phyloP scores from a whole-genome alignment of 2,888 invertebrate genomes.

The Drosophila merina region DNA sequence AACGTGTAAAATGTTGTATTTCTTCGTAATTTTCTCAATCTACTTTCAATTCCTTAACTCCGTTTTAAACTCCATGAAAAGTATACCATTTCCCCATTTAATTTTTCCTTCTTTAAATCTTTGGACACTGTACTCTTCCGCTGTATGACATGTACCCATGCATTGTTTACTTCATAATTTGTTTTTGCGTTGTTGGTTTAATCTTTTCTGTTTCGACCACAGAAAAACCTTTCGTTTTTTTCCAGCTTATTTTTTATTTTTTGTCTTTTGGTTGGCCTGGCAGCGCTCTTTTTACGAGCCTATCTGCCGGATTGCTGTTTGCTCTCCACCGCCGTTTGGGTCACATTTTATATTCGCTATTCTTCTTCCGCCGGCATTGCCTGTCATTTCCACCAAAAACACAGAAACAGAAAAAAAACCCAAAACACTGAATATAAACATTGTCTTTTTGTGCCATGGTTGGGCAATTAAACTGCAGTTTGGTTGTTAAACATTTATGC shows the following conservation, averaged over 20 bases:
- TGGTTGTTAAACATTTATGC: slow-evolving; percentile 70
- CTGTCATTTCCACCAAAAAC: slow-evolving; percentile 52
- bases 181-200: slow-evolving; percentile 38
- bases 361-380: slow-evolving; percentile 52
- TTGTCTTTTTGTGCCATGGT: slow-evolving; percentile 41
- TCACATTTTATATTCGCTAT: slow-evolving; percentile 44
- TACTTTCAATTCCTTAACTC: no score
- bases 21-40: no score
- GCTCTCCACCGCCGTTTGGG: slow-evolving; percentile 27
- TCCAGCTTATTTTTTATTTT: slow-evolving; percentile 38
- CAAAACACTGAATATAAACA: slow-evolving; percentile 24
- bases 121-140: slow-evolving; percentile 25
- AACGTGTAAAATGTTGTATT: background rate
- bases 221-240: slow-evolving; percentile 68
- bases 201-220: slow-evolving; percentile 52
- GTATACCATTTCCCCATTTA: background rate
- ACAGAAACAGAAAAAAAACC: slow-evolving; percentile 1
- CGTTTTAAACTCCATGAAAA: background rate
- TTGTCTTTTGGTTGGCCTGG: slow-evolving; percentile 43
- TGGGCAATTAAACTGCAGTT: slow-evolving; percentile 77
- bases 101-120: background rate
- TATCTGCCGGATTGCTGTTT: slow-evolving; percentile 53
- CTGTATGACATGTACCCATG: slow-evolving; percentile 35
- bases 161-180: slow-evolving; percentile 55
- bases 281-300: slow-evolving; percentile 63